Evolutionary conservation across 2,797 vertebrate genomes (phyloP), one percentile per base, ranked within the genome.

Genomic region (Anguilla pacifica): DNA sequence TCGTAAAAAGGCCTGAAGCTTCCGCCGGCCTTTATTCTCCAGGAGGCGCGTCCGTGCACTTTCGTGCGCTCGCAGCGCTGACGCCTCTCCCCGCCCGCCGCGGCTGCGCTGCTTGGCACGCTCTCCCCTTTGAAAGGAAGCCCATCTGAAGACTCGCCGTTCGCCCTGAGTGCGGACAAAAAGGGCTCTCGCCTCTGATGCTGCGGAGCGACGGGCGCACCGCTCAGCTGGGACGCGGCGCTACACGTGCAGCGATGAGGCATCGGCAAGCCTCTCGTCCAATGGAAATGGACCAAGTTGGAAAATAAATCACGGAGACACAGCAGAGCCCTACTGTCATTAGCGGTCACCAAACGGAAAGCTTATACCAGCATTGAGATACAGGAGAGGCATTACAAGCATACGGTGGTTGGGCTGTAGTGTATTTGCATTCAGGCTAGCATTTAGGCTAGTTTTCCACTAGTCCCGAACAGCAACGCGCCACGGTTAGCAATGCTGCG

Each of bases 361-460:
- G 61, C 49, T 25, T 15, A 3, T 35, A 61, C 74, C 22, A 22
- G 31, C 17, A 31, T 17, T 46, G 74, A 64, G 39, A 51, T n/a
- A 46, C 19, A 67, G 43, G 15, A 31, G 15, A 74, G 46, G 7
- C 43, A 22, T 55, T 31, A 49, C 2, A 46, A 10, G 46, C 51
- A 31, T 39, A 17, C n/a, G 46, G 3, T 17, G 31, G 67, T 77
- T 77, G 22, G 46, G 74, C 84, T 25, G n/a, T 28, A 67, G 67
- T n/a, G 35, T 28, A 77, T 84, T 84, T 72, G 82, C 82, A 74
- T 87, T 87, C 74, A 85, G 49, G 77, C 87, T 55, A 55, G 31
- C 87, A 74, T 84, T 87, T 88, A 88, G 67, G 74, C 67, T 39
- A 67, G 28, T 51, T 88, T 85, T 84, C 85, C 64, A 77, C 22